Conservation (phyloP, 2,888 invertebrate genomes). For the Formica aserva region DNA sequence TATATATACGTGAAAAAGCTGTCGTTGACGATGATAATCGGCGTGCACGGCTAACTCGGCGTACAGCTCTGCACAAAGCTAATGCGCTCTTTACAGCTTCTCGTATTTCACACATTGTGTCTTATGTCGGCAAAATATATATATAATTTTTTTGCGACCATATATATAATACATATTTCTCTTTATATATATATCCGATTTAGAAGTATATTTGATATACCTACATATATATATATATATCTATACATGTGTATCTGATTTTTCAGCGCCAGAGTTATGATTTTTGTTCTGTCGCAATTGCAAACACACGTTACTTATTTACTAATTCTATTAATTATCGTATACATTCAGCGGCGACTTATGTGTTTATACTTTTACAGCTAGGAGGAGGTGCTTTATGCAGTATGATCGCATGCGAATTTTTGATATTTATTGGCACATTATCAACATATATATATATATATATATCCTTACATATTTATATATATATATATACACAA, state of each 20-base stretch:
- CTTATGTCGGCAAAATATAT: conserved; percentile 59
- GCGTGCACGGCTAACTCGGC: conserved; percentile 59
- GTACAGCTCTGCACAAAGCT: conserved; percentile 73
- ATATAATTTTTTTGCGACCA: conserved; percentile 65
- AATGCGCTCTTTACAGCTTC: conserved; percentile 77
- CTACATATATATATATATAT: conserved; percentile 54
- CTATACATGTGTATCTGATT: conserved; percentile 69
- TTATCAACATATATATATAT: conserved; percentile 61
- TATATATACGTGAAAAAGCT: conserved; percentile 23
- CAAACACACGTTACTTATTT: conserved; percentile 71
- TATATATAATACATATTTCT: conserved; percentile 48
- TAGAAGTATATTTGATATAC: conserved; percentile 36
- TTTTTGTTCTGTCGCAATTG: conserved; percentile 58
- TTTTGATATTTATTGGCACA: conserved; percentile 71
- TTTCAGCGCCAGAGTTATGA: conserved; percentile 74
- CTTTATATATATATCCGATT: conserved; percentile 40
- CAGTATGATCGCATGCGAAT: conserved; percentile 72
- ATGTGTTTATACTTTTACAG: conserved; percentile 82
- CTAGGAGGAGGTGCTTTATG: conserved; percentile 85
- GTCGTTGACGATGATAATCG: conserved; percentile 50
- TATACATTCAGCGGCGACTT: conserved; percentile 77
- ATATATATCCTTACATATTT: conserved; percentile 54
- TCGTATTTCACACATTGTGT: conserved; percentile 67
- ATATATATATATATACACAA: conserved; percentile 32
- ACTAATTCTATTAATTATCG: conserved; percentile 83